Evolutionary conservation across 2,113 vertebrate genomes (phyloP).

Genomic region (Micronycteris hirsuta): DNA sequence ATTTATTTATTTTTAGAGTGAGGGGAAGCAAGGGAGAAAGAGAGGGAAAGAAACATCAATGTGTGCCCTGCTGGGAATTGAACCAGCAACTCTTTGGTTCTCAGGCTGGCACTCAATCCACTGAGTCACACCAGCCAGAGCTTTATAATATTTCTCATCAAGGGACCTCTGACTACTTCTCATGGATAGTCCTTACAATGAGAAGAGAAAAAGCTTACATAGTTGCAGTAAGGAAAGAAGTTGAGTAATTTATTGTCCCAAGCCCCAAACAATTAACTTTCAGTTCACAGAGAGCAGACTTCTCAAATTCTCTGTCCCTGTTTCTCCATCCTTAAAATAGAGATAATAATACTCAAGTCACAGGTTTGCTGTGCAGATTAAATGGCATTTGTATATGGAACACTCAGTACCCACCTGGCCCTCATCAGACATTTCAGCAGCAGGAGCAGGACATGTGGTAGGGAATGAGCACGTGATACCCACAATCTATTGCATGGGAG

Average conservation of each 20-base stretch:
- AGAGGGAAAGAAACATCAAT: too few relatives aligned
- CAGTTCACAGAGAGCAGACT: neutral
- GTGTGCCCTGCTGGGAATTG: too few relatives aligned
- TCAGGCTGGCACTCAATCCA: too few relatives aligned
- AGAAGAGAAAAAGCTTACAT: neutral
- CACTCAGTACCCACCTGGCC: too few relatives aligned
- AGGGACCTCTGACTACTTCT: conserved; percentile 49
- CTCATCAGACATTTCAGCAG: neutral
- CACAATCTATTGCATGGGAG: too few relatives aligned
- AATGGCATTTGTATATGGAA: neutral
- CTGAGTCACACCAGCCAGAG: too few relatives aligned
- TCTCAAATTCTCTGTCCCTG: neutral
- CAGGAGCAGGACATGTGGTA: accelerated
- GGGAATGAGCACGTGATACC: accelerated
- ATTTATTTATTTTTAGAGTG: too few relatives aligned
- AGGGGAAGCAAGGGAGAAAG: too few relatives aligned
- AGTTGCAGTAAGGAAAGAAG: neutral
- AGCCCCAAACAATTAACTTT: neutral
- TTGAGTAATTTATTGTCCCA: neutral
- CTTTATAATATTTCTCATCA: conserved; percentile 24
- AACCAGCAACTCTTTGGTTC: too few relatives aligned
- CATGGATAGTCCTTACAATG: conserved; percentile 14
- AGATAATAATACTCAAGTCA: neutral
- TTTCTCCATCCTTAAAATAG: conserved; percentile 28
- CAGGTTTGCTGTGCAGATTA: neutral